Evolutionary conservation across 2,113 vertebrate genomes (phyloP).

Genomic region (Hydrolagus affinis): DNA sequence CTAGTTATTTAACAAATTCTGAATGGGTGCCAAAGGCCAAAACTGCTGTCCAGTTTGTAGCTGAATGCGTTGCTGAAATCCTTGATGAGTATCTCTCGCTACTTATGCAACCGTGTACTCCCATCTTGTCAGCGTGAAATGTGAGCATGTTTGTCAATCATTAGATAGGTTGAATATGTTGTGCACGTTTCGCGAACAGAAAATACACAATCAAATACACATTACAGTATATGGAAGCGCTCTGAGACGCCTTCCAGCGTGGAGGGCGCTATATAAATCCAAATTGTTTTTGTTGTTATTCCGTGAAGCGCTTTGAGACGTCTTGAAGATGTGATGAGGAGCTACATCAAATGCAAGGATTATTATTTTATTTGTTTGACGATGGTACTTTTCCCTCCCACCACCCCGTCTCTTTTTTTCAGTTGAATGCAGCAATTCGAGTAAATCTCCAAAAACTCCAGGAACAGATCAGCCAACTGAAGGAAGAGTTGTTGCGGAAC

Average conservation of each 20-base stretch:
- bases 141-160: background rate
- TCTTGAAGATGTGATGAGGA: no score
- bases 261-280: no score
- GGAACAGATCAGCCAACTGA: conserved; percentile 76
- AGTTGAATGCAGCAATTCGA: conserved; percentile 81
- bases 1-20: background rate
- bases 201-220: background rate
- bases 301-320: no score
- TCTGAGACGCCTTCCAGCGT: no score
- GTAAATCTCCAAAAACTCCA: conserved; percentile 75
- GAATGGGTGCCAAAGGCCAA: background rate
- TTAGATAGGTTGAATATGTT: background rate
- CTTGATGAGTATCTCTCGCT: background rate
- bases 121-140: background rate
- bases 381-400: conserved; percentile 41
- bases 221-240: no score
- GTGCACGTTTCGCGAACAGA: background rate
- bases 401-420: no score
- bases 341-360: no score
- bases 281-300: no score
- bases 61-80: background rate
- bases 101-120: background rate
- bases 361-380: background rate
- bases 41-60: background rate
- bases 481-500: conserved; percentile 69